Evolutionary conservation across 2,113 vertebrate genomes (phyloP), one percentile per base, ranked within the genome.

Genomic region (Dromaius novaehollandiae): DNA sequence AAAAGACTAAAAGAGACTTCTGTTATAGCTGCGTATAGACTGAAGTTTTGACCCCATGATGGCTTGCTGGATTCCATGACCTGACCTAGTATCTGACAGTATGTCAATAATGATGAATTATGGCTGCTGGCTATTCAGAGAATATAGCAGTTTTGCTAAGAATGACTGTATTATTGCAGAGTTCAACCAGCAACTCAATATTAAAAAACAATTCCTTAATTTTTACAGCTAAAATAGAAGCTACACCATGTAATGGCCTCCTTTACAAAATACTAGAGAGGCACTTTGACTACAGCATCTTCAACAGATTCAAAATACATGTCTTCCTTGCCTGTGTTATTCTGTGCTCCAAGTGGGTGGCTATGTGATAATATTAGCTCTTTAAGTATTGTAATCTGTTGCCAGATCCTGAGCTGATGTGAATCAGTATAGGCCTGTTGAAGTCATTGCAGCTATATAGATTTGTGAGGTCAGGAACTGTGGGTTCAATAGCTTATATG

Each of bases 1-100:
- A 95, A 91, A 92, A 77, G 61, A 55, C 40, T 42, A 81, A 98
- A 94, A 87, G 93, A 89, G 82, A 21, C 75, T 82, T 93, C 92
- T 97, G 71, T 92, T 40, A 5, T 8, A 90, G 85, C 77, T 56
- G 71, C 91, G 76, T 58, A 11, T 13, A 89, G 74, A 25, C 48
- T 34, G 74, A 26, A 36, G 60, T 7, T 60, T 51, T 90, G 86
- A 95, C 82, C 82, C 65, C 24, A 6, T 17, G 36, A 82, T 82
- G 94, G 64, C 44, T 60, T 21, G 13, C 6, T 46, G 82, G 94
- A 76, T 96, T 96, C 95, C 68, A 40, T 64, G 88, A 42, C 86
- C 92, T 93, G 97, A 89, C 95, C 96, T 60, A 25, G 44, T n/a
- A 18, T 70, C 68, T 80, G 81, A 55, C 82, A 70, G 75, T 26